Conservation (phyloP, 2,888 invertebrate species). For the Phytoseiulus persimilis region DNA sequence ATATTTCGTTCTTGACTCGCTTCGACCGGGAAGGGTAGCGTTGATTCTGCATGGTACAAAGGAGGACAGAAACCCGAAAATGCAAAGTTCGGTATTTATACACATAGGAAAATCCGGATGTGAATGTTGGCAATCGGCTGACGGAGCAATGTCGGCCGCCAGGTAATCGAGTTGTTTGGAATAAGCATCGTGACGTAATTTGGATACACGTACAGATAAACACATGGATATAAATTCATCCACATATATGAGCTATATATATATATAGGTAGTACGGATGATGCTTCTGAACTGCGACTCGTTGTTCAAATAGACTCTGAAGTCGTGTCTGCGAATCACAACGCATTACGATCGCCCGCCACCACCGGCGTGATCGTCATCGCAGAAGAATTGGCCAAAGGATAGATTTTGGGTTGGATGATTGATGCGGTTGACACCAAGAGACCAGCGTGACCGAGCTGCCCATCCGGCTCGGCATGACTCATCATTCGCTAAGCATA, state of each 20-base stretch:
- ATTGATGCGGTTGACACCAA: too few relatives aligned
- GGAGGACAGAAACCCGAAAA: neutral
- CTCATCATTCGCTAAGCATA: too few relatives aligned
- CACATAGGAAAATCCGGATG: neutral
- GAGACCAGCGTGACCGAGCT: too few relatives aligned
- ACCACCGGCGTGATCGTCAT: too few relatives aligned
- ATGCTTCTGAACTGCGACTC: neutral
- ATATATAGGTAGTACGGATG: neutral
- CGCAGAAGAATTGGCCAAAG: too few relatives aligned
- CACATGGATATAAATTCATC: neutral
- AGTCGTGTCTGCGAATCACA: too few relatives aligned
- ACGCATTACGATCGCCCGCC: too few relatives aligned
- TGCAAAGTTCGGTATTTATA: neutral
- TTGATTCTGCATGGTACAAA: neutral
- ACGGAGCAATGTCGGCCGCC: neutral
- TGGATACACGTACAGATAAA: neutral
- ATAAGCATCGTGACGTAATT: neutral
- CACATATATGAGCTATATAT: neutral
- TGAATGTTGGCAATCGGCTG: too few relatives aligned
- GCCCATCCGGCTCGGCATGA: too few relatives aligned
- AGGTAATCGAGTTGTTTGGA: neutral
- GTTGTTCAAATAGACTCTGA: too few relatives aligned
- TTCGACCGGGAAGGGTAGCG: neutral
- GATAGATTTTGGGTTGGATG: too few relatives aligned
- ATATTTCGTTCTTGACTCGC: neutral